Base-by-base conservation (phyloP, 2,113 vertebrate genomes). In the Myotis davidii region DNA sequence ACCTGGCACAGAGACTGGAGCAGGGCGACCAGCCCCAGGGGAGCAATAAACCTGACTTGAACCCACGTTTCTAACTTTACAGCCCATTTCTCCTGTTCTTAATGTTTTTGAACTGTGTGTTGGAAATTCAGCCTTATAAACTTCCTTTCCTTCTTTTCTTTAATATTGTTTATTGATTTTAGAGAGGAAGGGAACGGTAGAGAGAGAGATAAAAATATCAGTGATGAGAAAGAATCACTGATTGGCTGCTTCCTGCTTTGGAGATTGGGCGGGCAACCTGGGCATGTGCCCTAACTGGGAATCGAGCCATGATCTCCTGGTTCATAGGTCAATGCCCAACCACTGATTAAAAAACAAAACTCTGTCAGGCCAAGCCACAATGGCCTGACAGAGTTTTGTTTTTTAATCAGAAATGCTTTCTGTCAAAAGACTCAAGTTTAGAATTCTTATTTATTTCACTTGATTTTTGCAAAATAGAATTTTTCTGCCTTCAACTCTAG, bases 401-500 rank as follows among this genome's bases (percentile, higher is more conserved):
- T 93, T 77, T 89, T 29, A 74, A 45, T 91, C 9, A 29, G 56
- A 39, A 91, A 48, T 69, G 83, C 42, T 64, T 93, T 64, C 64
- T 61, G 18, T 78, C 16, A 21, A 91, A 94, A 93, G 93, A 34
- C 73, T 52, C 14, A 94, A 65, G 42, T 79, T 72, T 23, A 78
- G 32, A 61, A 14, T 88, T 90, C 65, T 13, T 77, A 13, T 25
- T 69, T 91, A 37, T 87, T 65, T 88, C 61, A 72, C 45, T 86
- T 85, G 81, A 88, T 86, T 89, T 97, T 94, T 93, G 56, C 52
- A 91, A 69, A 82, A 25, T 56, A 74, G 56, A 72, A 9, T 69
- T 96, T 92, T 78, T 85, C 67, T 88, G 20, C 42, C 67, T 88
- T 83, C 45, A 88, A 88, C 79, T 84, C 23, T 61, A 84, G 74